Evolutionary conservation across 53 echinoderm and acorn worm species (phyloP).

Genomic region (Arbacia lixula): DNA sequence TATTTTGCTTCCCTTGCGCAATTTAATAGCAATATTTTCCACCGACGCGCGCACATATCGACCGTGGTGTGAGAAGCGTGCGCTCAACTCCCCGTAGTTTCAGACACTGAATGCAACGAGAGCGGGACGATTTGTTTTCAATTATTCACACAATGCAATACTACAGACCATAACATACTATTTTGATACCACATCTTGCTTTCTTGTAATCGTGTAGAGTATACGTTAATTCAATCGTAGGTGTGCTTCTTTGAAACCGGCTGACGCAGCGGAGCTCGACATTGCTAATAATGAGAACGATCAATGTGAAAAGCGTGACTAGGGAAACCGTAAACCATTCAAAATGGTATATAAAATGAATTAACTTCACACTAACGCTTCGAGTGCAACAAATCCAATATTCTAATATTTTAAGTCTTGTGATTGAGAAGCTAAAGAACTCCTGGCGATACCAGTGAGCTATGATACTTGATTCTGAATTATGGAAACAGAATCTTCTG

Average conservation of each 20-base stretch:
- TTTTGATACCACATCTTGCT: slow-evolving; percentile 36
- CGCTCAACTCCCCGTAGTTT: no score
- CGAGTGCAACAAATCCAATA: no score
- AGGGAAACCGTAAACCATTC: slow-evolving; percentile 38
- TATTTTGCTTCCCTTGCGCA: slow-evolving; percentile 2
- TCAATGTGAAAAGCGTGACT: not conserved
- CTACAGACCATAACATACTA: slow-evolving; percentile 11
- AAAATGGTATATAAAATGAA: slow-evolving; percentile 26
- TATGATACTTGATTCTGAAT: no score
- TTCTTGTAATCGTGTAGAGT: slow-evolving; percentile 44
- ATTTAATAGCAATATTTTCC: slow-evolving; percentile 49
- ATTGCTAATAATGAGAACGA: slow-evolving; percentile 9
- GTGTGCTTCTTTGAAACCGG: slow-evolving; percentile 25
- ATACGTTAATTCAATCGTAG: slow-evolving; percentile 39
- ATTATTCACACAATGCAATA: not conserved
- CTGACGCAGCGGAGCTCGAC: slow-evolving; percentile 13
- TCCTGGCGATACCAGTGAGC: no score
- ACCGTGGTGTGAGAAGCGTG: slow-evolving; percentile 11
- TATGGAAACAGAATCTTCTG: no score
- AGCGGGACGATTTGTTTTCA: not conserved
- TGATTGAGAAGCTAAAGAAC: no score
- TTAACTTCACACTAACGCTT: slow-evolving; percentile 22
- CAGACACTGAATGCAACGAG: no score
- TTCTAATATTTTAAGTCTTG: slow-evolving; percentile 19
- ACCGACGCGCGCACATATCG: slow-evolving; percentile 26